Percentiles rank a stretch among this genome's conserved stretches.
Evolutionary conservation across 1,140 invertebrate species (phyloP).

Genomic region (Brachionus manjavacas): DNA sequence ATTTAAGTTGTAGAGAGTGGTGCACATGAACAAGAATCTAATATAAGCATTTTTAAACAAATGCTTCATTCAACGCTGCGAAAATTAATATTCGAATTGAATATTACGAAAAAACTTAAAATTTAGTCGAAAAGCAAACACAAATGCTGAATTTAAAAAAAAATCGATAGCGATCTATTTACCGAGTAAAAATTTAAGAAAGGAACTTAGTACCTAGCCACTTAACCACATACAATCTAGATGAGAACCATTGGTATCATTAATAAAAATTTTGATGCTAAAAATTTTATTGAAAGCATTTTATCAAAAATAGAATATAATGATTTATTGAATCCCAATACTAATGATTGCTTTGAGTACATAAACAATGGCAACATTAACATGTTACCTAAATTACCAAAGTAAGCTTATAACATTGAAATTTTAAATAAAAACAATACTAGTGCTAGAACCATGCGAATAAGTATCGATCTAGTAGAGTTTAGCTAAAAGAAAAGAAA

Average conservation of each 20-base stretch:
- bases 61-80: neutral
- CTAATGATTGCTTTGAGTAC: neutral
- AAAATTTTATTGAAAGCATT: neutral
- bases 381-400: neutral
- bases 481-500: neutral
- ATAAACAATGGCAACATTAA: neutral
- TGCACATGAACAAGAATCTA: neutral
- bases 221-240: neutral
- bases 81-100: neutral
- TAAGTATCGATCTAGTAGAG: neutral
- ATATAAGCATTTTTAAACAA: neutral
- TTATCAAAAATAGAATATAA: neutral
- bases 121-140: neutral
- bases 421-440: neutral
- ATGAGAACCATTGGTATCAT: neutral
- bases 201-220: neutral
- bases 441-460: neutral
- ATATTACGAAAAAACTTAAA: neutral
- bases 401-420: neutral
- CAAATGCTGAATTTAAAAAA: neutral
- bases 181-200: neutral
- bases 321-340: neutral
- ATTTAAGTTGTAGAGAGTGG: neutral
- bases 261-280: neutral
- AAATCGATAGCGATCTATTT: neutral